Evolutionary conservation across 2,888 invertebrate genomes (phyloP).

Genomic region (Athripsodes cinereus): DNA sequence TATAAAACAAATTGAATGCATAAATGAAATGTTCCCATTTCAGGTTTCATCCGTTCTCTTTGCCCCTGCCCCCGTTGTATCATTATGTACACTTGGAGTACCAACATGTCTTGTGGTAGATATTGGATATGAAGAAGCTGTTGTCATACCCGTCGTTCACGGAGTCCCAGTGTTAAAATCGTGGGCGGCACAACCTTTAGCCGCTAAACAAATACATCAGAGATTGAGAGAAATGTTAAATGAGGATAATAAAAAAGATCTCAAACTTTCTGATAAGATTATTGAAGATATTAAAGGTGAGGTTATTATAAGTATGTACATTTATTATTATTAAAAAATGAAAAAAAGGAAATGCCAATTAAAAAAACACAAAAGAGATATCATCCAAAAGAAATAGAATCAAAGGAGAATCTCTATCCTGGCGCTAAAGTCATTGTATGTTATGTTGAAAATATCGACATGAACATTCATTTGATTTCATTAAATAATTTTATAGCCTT

Average conservation of each 20-base stretch:
- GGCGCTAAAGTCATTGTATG: too few species aligned
- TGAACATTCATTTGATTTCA: too few species aligned
- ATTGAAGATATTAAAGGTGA: slow-evolving; percentile 72
- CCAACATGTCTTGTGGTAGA: slow-evolving; percentile 80
- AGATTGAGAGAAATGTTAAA: slow-evolving; percentile 50
- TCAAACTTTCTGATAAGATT: slow-evolving; percentile 48
- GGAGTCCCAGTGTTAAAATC: slow-evolving; percentile 80
- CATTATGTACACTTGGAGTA: slow-evolving; percentile 76
- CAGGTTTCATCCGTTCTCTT: slow-evolving; percentile 72
- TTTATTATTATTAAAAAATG: neutral
- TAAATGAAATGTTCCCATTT: too few species aligned
- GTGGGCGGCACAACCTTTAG: slow-evolving; percentile 76
- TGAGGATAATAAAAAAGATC: slow-evolving; percentile 40
- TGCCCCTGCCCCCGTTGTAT: slow-evolving; percentile 79
- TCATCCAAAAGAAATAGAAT: too few species aligned
- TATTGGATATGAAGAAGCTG: slow-evolving; percentile 81
- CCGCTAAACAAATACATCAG: slow-evolving; percentile 63
- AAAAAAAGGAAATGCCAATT: too few species aligned
- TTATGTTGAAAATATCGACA: too few species aligned
- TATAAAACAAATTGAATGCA: too few species aligned
- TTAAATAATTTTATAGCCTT: too few species aligned
- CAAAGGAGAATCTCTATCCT: neutral
- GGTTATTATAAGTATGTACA: neutral
- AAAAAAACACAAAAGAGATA: too few species aligned
- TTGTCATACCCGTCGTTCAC: slow-evolving; percentile 77